Conservation (phyloP, 2,888 invertebrate species). For the Leucophenga montana region DNA sequence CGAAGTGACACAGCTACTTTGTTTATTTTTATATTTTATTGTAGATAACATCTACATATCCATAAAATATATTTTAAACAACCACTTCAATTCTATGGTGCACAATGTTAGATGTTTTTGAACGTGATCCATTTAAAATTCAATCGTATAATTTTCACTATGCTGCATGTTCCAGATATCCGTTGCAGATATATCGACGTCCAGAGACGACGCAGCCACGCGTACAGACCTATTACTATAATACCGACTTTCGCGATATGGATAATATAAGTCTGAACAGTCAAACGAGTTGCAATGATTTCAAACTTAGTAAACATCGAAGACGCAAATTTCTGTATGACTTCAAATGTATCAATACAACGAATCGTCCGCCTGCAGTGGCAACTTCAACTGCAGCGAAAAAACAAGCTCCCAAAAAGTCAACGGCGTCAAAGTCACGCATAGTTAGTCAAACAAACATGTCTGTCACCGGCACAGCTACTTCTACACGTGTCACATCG, state of each 20-base stretch:
- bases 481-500: constrained; percentile 1
- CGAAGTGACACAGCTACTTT: neutral
- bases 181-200: constrained; percentile 46
- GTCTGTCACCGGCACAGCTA: neutral
- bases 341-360: constrained; percentile 29
- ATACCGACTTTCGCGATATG: constrained; percentile 54
- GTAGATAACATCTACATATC: too few species aligned
- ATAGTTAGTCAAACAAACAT: constrained; percentile 10
- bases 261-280: constrained; percentile 28
- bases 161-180: constrained; percentile 59
- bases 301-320: constrained; percentile 48
- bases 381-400: constrained; percentile 8
- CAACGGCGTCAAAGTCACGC: neutral
- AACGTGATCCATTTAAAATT: constrained; percentile 68
- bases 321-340: constrained; percentile 52
- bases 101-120: constrained; percentile 55
- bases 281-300: neutral
- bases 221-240: constrained; percentile 59
- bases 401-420: constrained; percentile 3
- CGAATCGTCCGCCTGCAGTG: constrained; percentile 7
- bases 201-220: constrained; percentile 12
- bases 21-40: too few species aligned
- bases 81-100: too few species aligned
- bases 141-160: constrained; percentile 69
- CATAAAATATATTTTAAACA: too few species aligned